Evolutionary conservation across 1,140 invertebrate species (phyloP).

Genomic region (Orius laevigatus): DNA sequence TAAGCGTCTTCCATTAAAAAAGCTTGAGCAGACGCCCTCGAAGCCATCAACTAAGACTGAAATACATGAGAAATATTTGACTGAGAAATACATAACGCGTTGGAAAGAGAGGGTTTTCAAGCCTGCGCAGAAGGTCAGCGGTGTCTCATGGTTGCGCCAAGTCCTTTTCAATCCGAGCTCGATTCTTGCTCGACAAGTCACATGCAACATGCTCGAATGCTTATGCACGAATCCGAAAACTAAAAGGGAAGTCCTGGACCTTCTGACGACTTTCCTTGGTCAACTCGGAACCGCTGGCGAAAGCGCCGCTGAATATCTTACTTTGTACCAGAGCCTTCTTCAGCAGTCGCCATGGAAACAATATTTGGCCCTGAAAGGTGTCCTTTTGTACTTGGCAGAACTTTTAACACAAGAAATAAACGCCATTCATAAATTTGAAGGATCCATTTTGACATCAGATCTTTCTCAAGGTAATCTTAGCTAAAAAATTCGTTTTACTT

Average conservation of each 20-base stretch:
- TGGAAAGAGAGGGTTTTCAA: constrained; percentile 37
- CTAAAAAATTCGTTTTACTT: constrained; percentile 7
- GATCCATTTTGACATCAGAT: constrained; percentile 83
- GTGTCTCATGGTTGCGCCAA: constrained; percentile 69
- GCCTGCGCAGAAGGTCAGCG: constrained; percentile 35
- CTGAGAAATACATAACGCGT: constrained; percentile 56
- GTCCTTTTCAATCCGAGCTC: constrained; percentile 85
- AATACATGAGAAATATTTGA: constrained; percentile 34
- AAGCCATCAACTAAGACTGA: constrained; percentile 20
- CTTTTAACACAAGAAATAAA: constrained; percentile 77
- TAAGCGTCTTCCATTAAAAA: constrained; percentile 34
- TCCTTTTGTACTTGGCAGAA: constrained; percentile 67
- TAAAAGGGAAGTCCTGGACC: constrained; percentile 60
- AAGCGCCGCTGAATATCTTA: constrained; percentile 78
- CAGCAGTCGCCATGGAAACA: constrained; percentile 78
- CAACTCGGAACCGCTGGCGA: constrained; percentile 73
- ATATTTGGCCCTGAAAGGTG: constrained; percentile 74
- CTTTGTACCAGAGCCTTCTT: constrained; percentile 70
- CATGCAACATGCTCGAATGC: constrained; percentile 73
- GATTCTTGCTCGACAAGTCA: constrained; percentile 68
- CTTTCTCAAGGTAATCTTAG: constrained; percentile 60
- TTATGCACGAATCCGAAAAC: constrained; percentile 55
- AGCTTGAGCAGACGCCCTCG: constrained; percentile 19
- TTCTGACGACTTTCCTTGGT: constrained; percentile 75
- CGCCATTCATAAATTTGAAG: constrained; percentile 67